Evolutionary conservation across 1,140 invertebrate species (phyloP).

Genomic region (Hestina assimilis): DNA sequence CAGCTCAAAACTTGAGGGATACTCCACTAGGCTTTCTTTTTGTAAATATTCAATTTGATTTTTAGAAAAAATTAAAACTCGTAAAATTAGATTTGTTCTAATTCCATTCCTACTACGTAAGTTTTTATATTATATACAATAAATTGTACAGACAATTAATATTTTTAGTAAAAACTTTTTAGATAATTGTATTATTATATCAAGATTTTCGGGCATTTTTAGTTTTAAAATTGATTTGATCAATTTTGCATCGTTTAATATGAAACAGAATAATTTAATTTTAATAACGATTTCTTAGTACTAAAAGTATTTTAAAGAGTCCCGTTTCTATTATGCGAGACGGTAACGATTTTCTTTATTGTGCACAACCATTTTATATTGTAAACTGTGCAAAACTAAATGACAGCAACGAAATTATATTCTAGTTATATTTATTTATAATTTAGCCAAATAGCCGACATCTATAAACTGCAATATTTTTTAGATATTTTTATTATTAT

Average conservation of each 20-base stretch:
- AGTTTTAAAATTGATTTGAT: slow-evolving; percentile 22
- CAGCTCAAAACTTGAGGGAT: slow-evolving; percentile 65
- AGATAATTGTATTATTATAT: slow-evolving; percentile 26
- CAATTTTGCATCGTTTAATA: slow-evolving; percentile 9
- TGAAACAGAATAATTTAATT: not conserved
- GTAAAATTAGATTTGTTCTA: slow-evolving; percentile 37
- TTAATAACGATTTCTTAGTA: not conserved
- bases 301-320: not conserved
- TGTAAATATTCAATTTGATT: slow-evolving; percentile 61
- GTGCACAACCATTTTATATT: not conserved
- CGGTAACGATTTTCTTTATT: not conserved
- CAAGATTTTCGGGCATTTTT: slow-evolving; percentile 14
- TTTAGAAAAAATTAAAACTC: slow-evolving; percentile 31
- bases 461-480: slow-evolving; percentile 24
- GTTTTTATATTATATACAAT: slow-evolving; percentile 53
- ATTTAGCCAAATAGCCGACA: slow-evolving; percentile 26
- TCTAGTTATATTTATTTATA: slow-evolving; percentile 15
- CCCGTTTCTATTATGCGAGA: not conserved
- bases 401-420: not conserved
- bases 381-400: not conserved
- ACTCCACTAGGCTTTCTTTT: slow-evolving; percentile 38
- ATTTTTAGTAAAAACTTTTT: slow-evolving; percentile 38
- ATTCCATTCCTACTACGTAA: slow-evolving; percentile 67
- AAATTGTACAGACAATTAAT: slow-evolving; percentile 52
- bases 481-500: slow-evolving; percentile 25